phyloP scores from a whole-genome alignment of 2,797 vertebrate genomes.

The Aphelocoma californica region DNA sequence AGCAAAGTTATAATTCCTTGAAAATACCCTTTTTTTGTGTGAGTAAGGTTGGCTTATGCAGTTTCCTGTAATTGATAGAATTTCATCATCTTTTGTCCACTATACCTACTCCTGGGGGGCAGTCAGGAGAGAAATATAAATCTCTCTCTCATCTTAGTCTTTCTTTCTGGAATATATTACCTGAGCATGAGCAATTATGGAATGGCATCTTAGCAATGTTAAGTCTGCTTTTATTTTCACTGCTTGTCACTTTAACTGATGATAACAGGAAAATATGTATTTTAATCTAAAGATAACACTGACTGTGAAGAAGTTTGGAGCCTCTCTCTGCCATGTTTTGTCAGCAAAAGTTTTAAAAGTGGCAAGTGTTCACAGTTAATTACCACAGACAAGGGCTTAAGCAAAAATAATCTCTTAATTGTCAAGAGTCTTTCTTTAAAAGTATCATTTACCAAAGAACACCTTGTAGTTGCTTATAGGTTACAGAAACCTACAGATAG shows the following conservation, averaged over 20 bases:
- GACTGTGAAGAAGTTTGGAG: not conserved
- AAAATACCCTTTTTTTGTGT: not conserved
- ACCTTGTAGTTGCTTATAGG: not conserved
- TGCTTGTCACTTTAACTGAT: not conserved
- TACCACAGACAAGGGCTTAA: not conserved
- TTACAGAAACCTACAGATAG: not conserved
- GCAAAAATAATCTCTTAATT: not conserved
- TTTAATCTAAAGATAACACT: not conserved
- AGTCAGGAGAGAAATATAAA: not conserved
- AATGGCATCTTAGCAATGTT: not conserved
- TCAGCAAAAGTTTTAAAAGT: not conserved
- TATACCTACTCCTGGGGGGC: not conserved
- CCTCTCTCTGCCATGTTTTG: not conserved
- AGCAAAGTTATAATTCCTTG: not conserved
- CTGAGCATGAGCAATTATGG: not conserved
- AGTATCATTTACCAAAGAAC: not conserved
- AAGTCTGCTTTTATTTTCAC: not conserved
- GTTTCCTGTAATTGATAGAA: not conserved
- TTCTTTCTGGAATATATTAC: not conserved
- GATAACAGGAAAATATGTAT: not conserved
- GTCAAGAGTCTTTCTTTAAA: not conserved
- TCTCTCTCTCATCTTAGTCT: not conserved
- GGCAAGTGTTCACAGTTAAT: not conserved
- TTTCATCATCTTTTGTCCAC: conserved; percentile 1
- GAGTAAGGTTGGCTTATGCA: not conserved